phyloP scores from a whole-genome alignment of 2,113 vertebrate genomes.

The Passer domesticus region DNA sequence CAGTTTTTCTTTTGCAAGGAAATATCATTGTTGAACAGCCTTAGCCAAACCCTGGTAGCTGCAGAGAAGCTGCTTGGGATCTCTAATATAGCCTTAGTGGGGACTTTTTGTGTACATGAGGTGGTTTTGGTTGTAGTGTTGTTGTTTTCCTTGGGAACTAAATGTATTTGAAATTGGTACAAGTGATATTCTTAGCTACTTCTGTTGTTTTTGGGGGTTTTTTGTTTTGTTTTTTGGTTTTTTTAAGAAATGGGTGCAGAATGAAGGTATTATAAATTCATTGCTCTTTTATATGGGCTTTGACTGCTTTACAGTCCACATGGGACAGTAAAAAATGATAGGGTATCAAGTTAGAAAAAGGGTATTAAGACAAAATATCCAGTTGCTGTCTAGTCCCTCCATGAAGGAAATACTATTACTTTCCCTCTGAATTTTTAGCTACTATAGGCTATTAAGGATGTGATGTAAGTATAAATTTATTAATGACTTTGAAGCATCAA shows the following conservation, averaged over 20 bases:
- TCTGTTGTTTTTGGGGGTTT: no score
- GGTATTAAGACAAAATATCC: background rate
- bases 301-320: background rate
- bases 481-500: background rate
- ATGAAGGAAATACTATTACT: background rate
- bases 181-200: background rate
- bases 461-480: background rate
- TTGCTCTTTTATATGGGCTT: background rate
- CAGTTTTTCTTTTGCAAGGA: background rate
- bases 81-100: background rate
- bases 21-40: background rate
- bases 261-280: background rate
- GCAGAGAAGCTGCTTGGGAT: background rate
- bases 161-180: background rate
- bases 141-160: background rate
- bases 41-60: background rate
- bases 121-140: background rate
- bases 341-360: background rate
- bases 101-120: rapidly evolving
- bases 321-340: background rate
- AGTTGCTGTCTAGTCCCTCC: background rate
- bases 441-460: background rate
- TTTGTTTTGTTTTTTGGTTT: background rate
- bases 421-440: background rate
- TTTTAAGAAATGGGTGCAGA: background rate